Conservation (phyloP, 2,797 vertebrate genomes). For the Trematomus bernacchii region DNA sequence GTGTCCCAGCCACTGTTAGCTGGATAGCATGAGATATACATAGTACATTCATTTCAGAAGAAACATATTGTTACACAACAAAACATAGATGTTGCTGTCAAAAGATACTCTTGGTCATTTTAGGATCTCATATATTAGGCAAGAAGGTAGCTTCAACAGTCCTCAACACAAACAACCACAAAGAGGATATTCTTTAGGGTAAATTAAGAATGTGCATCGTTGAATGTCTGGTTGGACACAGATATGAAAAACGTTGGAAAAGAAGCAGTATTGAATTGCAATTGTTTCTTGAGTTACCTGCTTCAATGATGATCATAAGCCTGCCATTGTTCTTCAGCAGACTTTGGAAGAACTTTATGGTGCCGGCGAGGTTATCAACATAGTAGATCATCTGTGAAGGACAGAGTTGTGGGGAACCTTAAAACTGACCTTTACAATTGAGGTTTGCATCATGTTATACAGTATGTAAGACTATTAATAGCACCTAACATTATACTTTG, state of each 20-base stretch:
- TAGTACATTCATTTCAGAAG: not conserved
- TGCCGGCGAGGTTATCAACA: constrained; percentile 82
- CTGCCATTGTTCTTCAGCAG: constrained; percentile 84
- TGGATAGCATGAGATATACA: constrained; percentile 15
- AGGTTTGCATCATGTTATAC: not conserved
- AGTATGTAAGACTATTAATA: not conserved
- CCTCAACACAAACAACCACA: not conserved
- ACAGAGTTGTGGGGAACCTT: not conserved
- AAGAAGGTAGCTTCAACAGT: not conserved
- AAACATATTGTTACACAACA: not conserved
- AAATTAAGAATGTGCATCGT: not conserved
- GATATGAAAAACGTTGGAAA: not conserved
- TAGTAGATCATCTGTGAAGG: constrained; percentile 90
- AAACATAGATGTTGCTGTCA: not conserved
- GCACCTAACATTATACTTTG: not conserved
- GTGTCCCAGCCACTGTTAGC: constrained; percentile 69
- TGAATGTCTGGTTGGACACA: not conserved
- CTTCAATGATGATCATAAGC: constrained; percentile 87
- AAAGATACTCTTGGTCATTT: not conserved
- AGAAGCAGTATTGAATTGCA: not conserved
- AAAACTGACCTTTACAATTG: not conserved
- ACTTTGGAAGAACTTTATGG: constrained; percentile 87
- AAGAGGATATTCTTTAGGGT: not conserved
- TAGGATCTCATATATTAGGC: not conserved
- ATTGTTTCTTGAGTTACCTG: constrained; percentile 53